Evolutionary conservation across 2,888 invertebrate species (phyloP), one percentile per base, ranked within the genome.

Genomic region (Cremastinae sp.): DNA sequence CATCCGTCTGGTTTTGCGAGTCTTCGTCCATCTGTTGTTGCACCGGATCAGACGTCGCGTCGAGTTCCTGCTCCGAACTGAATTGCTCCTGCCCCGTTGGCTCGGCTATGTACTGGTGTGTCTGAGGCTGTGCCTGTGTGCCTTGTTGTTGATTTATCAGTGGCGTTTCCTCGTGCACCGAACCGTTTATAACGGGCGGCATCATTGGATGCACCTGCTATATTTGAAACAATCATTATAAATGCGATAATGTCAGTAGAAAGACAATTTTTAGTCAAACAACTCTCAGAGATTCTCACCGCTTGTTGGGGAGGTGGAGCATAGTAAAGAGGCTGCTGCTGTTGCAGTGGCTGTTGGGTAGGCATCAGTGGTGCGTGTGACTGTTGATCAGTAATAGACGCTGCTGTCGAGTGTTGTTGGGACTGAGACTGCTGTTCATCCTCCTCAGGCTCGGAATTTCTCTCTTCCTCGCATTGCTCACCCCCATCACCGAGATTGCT

Each of bases 371-470:
- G 68, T 14, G 79, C 74, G 22, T 80, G 81, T 4, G 82, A 80
- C 55, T 87, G 87, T 18, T 84, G 81, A 16, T 86, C 83, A 12
- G 82, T 65, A 41, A 83, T 75, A 28, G 83, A 81, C 7, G 79
- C 78, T 10, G 83, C 78, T 22, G 83, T 82, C 12, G 79, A 69
- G 14, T 86, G 75, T 59, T 87, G 87, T 58, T 87, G 87, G 4
- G 79, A 78, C 53, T 86, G 66, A 45, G 68, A 85, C 79, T 80
- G 87, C 76, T 88, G 83, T 78, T 89, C 91, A 81, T 94, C 94
- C 83, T 94, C 94, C 84, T 94, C 94, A 58, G 91, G 92, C 85
- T 94, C 94, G 49, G 93, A 93, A 53, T 93, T 92, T 2, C 91
- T 91, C 74, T 92, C 93, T 82, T 94, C 94, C 82, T 94, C 94